Conservation (phyloP, 2,888 invertebrate genomes). For the Lycaena phlaeas region DNA sequence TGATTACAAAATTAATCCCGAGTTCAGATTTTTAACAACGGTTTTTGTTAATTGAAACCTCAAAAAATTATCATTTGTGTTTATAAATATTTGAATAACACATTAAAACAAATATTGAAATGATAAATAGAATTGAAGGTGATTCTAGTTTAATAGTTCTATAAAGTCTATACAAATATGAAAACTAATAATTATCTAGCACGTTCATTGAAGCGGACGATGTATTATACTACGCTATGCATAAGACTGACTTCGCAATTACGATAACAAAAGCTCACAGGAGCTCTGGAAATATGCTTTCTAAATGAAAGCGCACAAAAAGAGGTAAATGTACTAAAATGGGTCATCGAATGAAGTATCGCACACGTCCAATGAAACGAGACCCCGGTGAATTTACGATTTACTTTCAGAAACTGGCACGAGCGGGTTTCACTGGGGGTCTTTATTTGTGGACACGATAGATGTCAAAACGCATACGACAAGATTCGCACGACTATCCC, state of each 20-base stretch:
- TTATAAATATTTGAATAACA: too few species aligned
- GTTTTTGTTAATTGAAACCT: too few species aligned
- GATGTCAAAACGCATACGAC: conserved; percentile 28
- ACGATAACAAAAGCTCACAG: conserved; percentile 32
- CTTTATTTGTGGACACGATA: conserved; percentile 14
- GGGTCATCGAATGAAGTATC: conserved; percentile 46
- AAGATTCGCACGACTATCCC: conserved; percentile 29
- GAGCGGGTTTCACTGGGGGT: conserved; percentile 21
- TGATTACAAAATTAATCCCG: too few species aligned
- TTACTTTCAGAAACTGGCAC: conserved; percentile 17
- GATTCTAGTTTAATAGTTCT: not conserved
- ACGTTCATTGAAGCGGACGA: conserved; percentile 4
- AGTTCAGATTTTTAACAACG: too few species aligned
- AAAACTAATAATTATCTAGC: conserved; percentile 8
- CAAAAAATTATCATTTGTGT: too few species aligned
- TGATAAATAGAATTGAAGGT: not conserved
- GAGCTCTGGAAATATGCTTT: conserved; percentile 33
- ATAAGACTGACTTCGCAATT: conserved; percentile 26
- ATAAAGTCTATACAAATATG: not conserved
- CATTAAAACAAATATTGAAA: not conserved
- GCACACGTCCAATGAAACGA: conserved; percentile 28
- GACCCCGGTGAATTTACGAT: conserved; percentile 22
- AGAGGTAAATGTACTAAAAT: conserved; percentile 40
- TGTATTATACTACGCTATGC: conserved; percentile 7
- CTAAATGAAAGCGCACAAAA: conserved; percentile 37